Evolutionary conservation across 2,797 vertebrate genomes (phyloP), one percentile per base, ranked within the genome.

Genomic region (Acrossocheilus wenchowensis): DNA sequence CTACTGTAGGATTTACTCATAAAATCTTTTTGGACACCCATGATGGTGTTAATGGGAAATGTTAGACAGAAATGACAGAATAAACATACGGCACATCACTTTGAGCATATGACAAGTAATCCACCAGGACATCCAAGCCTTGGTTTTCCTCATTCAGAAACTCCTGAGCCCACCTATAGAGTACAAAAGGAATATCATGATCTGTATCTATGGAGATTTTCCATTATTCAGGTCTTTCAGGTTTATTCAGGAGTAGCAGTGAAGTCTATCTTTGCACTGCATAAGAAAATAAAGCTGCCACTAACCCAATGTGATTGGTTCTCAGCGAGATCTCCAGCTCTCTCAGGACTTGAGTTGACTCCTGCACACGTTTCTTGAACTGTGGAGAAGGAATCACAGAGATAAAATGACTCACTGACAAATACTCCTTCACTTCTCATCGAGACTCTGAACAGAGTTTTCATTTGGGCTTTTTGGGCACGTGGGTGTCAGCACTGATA

Each of bases 261-360:
- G 78, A 30, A 45, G 39, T 2, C 43, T 43, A 11, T 62, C 52
- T 62, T 30, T 79, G 78, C 39, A 45, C 23, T 62, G 14, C n/a
- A 19, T 8, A 3, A 78, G n/a, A 68, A 26, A 36, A n/a, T 4
- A n/a, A 36, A 57, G 48, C 19, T 15, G 45, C 78, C 11, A 57
- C 96, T 96, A 66, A 99, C 98, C 98, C 98, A 0, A 99, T 99
- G 93, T 99, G 97, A 93, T 99, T 99, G 71, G 98, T 99, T 84
- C 98, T 96, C 89, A 99, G 92, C 60, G 98, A 99, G 86, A 98
- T 99, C 94, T 99, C 98, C 94, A 99, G 91, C 91, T 99, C 96
- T 91, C 98, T 96, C 6, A 99, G 96, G 89, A 99, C 96, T 92
- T 98, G 96, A 0, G 98, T 99, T 0, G 98, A 98, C 85, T 99